Percentiles rank a stretch among this genome's conserved stretches.
Conservation (phyloP, 2,797 vertebrate genomes). For the Molossus molossus region DNA sequence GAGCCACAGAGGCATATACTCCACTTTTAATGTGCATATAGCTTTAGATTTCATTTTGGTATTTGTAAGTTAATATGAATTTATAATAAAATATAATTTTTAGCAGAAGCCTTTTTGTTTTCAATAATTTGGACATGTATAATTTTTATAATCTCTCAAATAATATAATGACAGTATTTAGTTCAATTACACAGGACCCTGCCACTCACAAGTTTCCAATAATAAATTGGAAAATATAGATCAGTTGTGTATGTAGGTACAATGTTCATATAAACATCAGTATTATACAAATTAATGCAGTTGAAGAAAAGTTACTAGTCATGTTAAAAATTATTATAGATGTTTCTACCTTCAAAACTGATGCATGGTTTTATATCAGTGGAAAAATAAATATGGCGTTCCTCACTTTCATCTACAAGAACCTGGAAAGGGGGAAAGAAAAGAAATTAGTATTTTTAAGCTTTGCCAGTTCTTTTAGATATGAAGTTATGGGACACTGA, state of each 20-base stretch:
- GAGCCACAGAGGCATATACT: background rate
- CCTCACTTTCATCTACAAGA: background rate
- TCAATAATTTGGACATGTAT: background rate
- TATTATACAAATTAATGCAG: background rate
- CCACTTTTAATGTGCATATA: background rate
- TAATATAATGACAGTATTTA: background rate
- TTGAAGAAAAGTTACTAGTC: background rate
- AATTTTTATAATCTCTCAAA: constrained; percentile 7
- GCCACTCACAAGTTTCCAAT: background rate
- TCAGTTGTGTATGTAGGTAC: background rate
- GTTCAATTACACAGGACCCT: background rate
- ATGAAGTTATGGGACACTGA: background rate
- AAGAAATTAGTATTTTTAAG: background rate
- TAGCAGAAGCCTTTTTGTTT: background rate
- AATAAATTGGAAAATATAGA: background rate
- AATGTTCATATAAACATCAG: background rate
- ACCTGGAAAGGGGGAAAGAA: background rate
- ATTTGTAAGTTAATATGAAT: background rate
- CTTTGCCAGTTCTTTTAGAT: background rate
- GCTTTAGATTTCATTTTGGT: background rate
- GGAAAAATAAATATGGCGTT: background rate
- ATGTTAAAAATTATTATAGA: background rate
- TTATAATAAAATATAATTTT: background rate
- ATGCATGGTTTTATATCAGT: background rate
- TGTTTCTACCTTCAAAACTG: background rate